Evolutionary conservation across 2,113 vertebrate genomes (phyloP), one percentile per base, ranked within the genome.

Genomic region (Oplegnathus fasciatus): DNA sequence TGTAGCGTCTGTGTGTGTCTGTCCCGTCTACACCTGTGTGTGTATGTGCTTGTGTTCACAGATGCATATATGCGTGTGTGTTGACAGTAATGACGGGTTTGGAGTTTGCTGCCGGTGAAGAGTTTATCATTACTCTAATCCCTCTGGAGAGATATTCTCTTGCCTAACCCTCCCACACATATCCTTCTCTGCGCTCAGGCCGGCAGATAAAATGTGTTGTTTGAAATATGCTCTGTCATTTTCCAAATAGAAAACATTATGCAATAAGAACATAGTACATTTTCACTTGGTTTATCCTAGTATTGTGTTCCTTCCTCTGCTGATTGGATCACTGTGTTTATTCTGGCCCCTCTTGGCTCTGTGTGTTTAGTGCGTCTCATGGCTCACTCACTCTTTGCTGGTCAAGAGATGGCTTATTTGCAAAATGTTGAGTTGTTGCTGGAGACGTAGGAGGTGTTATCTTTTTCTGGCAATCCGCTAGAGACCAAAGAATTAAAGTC

Each of bases 101-200:
- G 74, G 78, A 85, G 87, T 86, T 93, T 86, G 78, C 73, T 85
- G 78, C 76, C 18, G 60, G 62, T 64, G 37, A 75, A 88, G 82
- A 89, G 82, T 93, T 89, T 76, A 82, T 88, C 82, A 87, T 89
- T 81, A 80, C 86, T 88, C 72, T 86, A 92, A 93, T 88, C 80
- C 86, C 83, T 80, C 78, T 48, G 60, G 82, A 88, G 82, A 87
- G 71, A 87, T 24, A 74, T 85, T 83, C 74, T 82, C 70, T 72
- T 75, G 58, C 68, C 76, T 65, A 66, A 58, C 37, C 78, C 79
- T 82, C 89, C 89, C 86, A 89, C 89, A 48, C 62, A 60, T 42
- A 69, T 75, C 77, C 74, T 71, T 66, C 32, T 67, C 67, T 24
- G 24, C 24, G 5, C 60, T 73, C 50, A 44, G 74, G 54, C 71